Conservation (phyloP, 2,888 invertebrate species). For the Watsonalla binaria region DNA sequence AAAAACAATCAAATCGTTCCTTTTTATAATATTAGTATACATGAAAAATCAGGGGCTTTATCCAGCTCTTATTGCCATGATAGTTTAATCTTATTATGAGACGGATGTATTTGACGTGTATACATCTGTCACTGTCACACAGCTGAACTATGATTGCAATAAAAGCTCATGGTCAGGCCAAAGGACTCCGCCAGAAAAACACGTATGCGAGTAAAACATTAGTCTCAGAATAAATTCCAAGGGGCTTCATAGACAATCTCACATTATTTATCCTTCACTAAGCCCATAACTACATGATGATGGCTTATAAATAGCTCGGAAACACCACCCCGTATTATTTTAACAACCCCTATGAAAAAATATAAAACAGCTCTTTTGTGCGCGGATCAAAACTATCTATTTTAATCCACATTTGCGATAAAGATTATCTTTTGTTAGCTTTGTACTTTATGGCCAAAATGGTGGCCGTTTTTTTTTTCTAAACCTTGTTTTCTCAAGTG, state of each 20-base stretch:
- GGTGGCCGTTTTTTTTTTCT: slow-evolving; percentile 1
- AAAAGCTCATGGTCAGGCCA: too few relatives aligned
- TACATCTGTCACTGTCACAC: too few relatives aligned
- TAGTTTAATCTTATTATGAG: too few relatives aligned
- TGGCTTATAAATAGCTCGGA: neutral
- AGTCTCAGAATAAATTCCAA: too few relatives aligned
- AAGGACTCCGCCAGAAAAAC: too few relatives aligned
- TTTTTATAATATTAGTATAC: too few relatives aligned
- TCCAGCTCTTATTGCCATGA: too few relatives aligned
- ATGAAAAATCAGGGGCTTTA: too few relatives aligned
- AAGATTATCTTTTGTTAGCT: slow-evolving; percentile 1
- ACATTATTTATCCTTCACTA: neutral
- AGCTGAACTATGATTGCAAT: too few relatives aligned
- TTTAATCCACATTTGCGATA: neutral
- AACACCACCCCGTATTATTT: neutral
- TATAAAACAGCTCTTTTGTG: neutral
- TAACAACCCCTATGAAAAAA: neutral
- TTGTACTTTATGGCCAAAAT: slow-evolving; percentile 3
- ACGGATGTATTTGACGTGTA: too few relatives aligned
- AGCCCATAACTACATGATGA: neutral
- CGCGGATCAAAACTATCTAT: slow-evolving; percentile 1
- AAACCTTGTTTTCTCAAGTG: slow-evolving; percentile 5
- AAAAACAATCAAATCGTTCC: too few relatives aligned
- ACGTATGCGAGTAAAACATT: too few relatives aligned
- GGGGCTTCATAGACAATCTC: neutral